These are phyloP conservation scores for Lutraria rhynchaena DNA, from an alignment of 1,140 invertebrate genomes.

Conservation along the genomic window DNA sequence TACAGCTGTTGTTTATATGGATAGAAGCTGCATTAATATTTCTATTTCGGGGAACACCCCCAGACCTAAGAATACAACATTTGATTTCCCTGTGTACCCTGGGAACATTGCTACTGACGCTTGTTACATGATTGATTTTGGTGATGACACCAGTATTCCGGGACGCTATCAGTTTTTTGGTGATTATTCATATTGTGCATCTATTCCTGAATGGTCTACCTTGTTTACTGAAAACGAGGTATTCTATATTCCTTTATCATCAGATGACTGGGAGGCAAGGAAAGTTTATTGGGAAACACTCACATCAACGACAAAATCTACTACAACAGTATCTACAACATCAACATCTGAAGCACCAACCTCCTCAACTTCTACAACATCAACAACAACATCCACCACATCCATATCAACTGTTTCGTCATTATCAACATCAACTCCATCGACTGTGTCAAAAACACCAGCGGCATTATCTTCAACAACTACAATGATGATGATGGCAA, in stretches of 20 bases:
- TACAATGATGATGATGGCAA: neutral
- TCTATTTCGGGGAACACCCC: constrained; percentile 55
- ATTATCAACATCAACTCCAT: neutral
- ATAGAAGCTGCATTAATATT: constrained; percentile 58
- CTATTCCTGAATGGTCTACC: constrained; percentile 57
- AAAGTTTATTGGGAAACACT: constrained; percentile 7
- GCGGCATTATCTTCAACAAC: neutral
- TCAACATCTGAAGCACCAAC: neutral
- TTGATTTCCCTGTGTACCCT: constrained; percentile 57
- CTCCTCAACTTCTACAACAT: neutral
- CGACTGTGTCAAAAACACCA: neutral
- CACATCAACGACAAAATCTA: constrained; percentile 18
- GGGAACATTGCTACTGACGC: constrained; percentile 63
- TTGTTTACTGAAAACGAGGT: neutral
- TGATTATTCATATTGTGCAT: constrained; percentile 46
- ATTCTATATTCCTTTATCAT: constrained; percentile 31
- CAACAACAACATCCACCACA: constrained; percentile 45
- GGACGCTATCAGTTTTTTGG: constrained; percentile 62
- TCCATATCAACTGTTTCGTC: constrained; percentile 18
- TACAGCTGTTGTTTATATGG: constrained; percentile 44
- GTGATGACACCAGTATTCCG: constrained; percentile 48
- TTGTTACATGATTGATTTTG: constrained; percentile 66
- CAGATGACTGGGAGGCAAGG: constrained; percentile 39
- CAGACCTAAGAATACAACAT: constrained; percentile 61
- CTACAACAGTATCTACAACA: neutral